Evolutionary conservation across 2,888 invertebrate genomes (phyloP).

Genomic region (Limnephilus lunatus): DNA sequence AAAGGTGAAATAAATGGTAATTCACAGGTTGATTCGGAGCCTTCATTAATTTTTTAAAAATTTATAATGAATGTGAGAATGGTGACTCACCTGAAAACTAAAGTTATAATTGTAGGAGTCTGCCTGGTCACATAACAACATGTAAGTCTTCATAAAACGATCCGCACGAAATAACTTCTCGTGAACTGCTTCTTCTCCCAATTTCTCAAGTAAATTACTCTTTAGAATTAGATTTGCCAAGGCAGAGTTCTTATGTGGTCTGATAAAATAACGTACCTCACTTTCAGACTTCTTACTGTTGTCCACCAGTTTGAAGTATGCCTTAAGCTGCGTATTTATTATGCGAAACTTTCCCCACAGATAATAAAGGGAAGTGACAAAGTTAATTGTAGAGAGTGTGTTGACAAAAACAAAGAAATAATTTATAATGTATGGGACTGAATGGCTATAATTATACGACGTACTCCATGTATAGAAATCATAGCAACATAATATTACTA

Average conservation of each 20-base stretch:
- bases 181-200: slow-evolving; percentile 9
- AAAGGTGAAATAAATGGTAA: too few relatives aligned
- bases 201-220: neutral
- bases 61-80: neutral
- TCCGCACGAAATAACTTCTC: slow-evolving; percentile 33
- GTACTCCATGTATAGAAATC: slow-evolving; percentile 50
- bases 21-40: neutral
- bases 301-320: neutral
- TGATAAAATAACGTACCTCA: slow-evolving; percentile 7
- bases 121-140: slow-evolving; percentile 53
- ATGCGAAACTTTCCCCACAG: slow-evolving; percentile 52
- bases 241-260: neutral
- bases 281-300: neutral
- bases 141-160: slow-evolving; percentile 52
- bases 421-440: slow-evolving; percentile 38
- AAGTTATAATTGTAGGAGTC: slow-evolving; percentile 39
- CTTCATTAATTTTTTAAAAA: too few relatives aligned
- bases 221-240: slow-evolving; percentile 35
- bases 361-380: slow-evolving; percentile 34
- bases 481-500: neutral
- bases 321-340: slow-evolving; percentile 44
- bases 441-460: slow-evolving; percentile 7
- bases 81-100: slow-evolving; percentile 49
- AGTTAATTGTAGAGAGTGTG: slow-evolving; percentile 31
- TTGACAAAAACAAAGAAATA: slow-evolving; percentile 46